Conservation (phyloP, 2,797 vertebrate species). For the Falco novaeseelandiae region DNA sequence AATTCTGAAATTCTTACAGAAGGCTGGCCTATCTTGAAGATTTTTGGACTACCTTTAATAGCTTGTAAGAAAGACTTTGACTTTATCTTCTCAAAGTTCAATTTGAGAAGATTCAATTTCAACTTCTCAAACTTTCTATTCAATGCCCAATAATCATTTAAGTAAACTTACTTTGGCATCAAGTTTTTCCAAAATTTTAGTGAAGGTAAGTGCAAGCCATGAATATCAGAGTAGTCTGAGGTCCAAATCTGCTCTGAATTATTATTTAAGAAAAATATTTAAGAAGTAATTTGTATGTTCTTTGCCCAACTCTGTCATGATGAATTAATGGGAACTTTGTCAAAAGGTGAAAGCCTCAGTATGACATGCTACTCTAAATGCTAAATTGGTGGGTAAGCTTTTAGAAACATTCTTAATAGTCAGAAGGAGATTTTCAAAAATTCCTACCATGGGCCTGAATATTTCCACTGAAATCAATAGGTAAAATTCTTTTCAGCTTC, state of each 20-base stretch:
- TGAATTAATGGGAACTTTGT: not conserved
- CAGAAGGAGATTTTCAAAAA: not conserved
- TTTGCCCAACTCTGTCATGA: not conserved
- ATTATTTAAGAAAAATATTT: not conserved
- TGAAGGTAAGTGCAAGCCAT: accelerated
- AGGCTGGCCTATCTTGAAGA: not conserved
- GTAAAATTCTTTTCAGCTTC: not conserved
- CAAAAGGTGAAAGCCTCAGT: not conserved
- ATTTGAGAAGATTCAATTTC: no score
- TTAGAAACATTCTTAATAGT: not conserved
- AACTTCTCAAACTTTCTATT: not conserved
- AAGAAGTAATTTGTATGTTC: not conserved
- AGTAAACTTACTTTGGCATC: not conserved
- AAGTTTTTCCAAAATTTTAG: not conserved
- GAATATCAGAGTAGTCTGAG: not conserved
- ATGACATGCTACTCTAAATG: not conserved
- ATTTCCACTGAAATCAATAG: not conserved
- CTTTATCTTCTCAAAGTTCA: not conserved
- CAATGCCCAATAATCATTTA: not conserved
- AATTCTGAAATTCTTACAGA: not conserved
- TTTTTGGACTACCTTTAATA: not conserved
- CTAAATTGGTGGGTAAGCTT: not conserved
- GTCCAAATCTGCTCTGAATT: not conserved
- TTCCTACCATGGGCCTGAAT: not conserved
- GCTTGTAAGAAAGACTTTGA: not conserved